Evolutionary conservation across 2,113 vertebrate species (phyloP), one percentile per base, ranked within the genome.

Genomic region (Cygnus atratus): DNA sequence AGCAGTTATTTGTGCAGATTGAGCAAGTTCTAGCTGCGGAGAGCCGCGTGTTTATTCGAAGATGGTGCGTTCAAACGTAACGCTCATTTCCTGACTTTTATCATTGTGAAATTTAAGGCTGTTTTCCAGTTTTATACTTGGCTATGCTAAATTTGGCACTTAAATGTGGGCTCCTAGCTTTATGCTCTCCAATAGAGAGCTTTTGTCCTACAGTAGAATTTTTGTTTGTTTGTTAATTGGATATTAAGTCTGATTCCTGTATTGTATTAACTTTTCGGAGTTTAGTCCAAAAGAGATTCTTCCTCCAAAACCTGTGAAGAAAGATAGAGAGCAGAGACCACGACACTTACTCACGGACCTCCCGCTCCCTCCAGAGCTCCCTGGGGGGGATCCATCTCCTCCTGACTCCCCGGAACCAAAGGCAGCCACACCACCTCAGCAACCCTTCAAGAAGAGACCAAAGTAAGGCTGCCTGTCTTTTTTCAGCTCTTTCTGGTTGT

Each of bases 391-490:
- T 93, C 97, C 98, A 6, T 99, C 99, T 67, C 99, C 99, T 14
- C 99, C 99, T 3, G 99, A 99, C 92, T 99, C 98, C 77, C 98
- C 99, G 29, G 98, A 99, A 93, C 98, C 98, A 96, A 99, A 98
- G 97, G 97, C 98, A 88, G 97, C 97, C 54, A 98, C 98, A 79
- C 98, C 98, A 90, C 98, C 99, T 97, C 98, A 98, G 92, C 96
- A 98, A 84, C 93, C 98, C 44, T 98, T 99, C 93, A 99, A 99
- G 98, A 99, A 99, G 98, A 99, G 99, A 99, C 99, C 99, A 99
- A 99, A 99, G 99, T 99, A 97, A 98, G 99, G 84, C 87, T 97
- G 24, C 0, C 8, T 72, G 61, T 1, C 0, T 29, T 20, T 24
- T 6, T 24, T 11, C 65, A 46, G 12, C 41, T 5, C 19, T 37